A percentile compares a stretch with the other conserved stretches of the same genome.
Conservation (phyloP, 2,797 vertebrate genomes). For the Cryptoprocta ferox region DNA sequence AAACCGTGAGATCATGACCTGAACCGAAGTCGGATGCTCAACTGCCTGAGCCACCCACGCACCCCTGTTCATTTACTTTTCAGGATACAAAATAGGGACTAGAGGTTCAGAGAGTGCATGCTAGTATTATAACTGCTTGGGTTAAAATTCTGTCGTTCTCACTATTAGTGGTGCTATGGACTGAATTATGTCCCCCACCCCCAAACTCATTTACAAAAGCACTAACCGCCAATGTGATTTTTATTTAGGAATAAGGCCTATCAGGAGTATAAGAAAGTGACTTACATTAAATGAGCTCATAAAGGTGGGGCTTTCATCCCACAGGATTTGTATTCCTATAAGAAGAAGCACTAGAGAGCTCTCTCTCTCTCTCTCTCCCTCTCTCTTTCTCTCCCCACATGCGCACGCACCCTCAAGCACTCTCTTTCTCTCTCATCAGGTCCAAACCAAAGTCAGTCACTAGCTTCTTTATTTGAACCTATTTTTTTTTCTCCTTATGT, state of each 20-base stretch:
- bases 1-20: too few species aligned
- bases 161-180: neutral
- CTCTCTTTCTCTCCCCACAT: neutral
- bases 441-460: neutral
- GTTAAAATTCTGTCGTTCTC: neutral
- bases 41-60: too few species aligned
- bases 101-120: neutral
- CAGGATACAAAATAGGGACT: neutral
- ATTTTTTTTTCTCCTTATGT: neutral
- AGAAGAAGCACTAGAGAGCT: neutral
- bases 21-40: too few species aligned
- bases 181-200: neutral
- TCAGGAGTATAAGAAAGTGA: neutral
- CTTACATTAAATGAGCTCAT: neutral
- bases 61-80: neutral
- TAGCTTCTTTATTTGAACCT: neutral
- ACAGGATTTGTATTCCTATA: neutral
- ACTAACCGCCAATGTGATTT: neutral
- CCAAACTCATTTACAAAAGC: neutral
- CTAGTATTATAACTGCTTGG: neutral
- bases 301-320: neutral
- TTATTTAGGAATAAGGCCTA: neutral
- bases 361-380: neutral
- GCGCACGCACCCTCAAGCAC: rapidly evolving
- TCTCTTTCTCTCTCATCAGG: too few species aligned